phyloP scores from a whole-genome alignment of 2,113 vertebrate genomes.

The Mobula hypostoma region DNA sequence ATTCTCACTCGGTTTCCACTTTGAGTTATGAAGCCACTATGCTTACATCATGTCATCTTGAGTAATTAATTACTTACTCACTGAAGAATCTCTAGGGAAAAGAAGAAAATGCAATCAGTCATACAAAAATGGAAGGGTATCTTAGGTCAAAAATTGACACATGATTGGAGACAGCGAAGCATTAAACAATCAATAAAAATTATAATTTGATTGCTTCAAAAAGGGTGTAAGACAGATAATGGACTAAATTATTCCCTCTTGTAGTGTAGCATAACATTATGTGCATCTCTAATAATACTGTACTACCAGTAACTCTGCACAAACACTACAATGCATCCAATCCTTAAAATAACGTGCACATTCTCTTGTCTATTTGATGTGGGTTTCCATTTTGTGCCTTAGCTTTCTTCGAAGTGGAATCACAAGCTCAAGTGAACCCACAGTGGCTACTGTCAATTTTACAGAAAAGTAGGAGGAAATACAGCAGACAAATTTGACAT shows the following conservation, averaged over 20 bases:
- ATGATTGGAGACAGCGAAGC: not conserved
- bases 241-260: not conserved
- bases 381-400: not conserved
- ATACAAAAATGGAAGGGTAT: not conserved
- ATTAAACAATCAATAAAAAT: not conserved
- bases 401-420: not conserved
- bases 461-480: no score
- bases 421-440: no score
- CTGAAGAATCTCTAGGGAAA: not conserved
- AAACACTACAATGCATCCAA: not conserved
- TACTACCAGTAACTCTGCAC: not conserved
- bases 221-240: not conserved
- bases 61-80: conserved; percentile 4
- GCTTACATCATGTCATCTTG: not conserved
- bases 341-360: not conserved
- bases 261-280: not conserved
- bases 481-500: no score
- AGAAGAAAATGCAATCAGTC: not conserved
- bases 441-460: no score
- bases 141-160: not conserved
- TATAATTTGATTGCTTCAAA: not conserved
- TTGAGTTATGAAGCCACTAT: not conserved
- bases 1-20: not conserved
- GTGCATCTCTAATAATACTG: not conserved
- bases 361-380: not conserved